A percentile compares a stretch with the other conserved stretches of the same genome.
Evolutionary conservation across 2,888 invertebrate species (phyloP).

Genomic region (Drosophila testacea): DNA sequence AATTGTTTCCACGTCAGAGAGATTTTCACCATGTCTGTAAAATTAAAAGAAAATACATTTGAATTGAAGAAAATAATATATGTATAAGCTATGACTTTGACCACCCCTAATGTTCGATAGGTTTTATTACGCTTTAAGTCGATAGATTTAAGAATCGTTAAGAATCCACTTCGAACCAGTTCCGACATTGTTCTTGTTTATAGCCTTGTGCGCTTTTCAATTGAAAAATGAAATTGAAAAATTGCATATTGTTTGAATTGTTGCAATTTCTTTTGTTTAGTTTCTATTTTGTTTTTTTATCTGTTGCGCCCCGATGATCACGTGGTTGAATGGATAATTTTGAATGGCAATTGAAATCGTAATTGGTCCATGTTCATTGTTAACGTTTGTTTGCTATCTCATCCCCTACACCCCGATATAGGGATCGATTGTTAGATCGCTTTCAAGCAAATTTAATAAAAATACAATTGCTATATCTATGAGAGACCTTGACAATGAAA

Average conservation of each 20-base stretch:
- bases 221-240: constrained; percentile 51
- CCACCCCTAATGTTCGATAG: not conserved
- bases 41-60: not conserved
- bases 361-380: constrained; percentile 13
- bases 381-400: constrained; percentile 5
- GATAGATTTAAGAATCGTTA: constrained; percentile 1
- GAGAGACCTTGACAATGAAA: constrained; percentile 3
- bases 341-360: constrained; percentile 23
- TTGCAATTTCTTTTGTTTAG: constrained; percentile 32
- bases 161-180: constrained; percentile 9
- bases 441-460: not conserved
- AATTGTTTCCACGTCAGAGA: constrained; percentile 80
- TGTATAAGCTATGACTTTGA: not conserved
- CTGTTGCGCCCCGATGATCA: constrained; percentile 25
- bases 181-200: not conserved
- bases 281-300: not conserved
- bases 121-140: not conserved
- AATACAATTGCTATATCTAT: not conserved
- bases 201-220: constrained; percentile 48
- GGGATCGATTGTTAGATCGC: constrained; percentile 2
- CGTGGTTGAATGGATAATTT: constrained; percentile 1
- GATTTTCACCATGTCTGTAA: constrained; percentile 84
- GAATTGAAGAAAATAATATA: not conserved
- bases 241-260: constrained; percentile 46
- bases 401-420: not conserved